phyloP scores from a whole-genome alignment of 2,113 vertebrate species.

The Myanophis thanlyinensis region DNA sequence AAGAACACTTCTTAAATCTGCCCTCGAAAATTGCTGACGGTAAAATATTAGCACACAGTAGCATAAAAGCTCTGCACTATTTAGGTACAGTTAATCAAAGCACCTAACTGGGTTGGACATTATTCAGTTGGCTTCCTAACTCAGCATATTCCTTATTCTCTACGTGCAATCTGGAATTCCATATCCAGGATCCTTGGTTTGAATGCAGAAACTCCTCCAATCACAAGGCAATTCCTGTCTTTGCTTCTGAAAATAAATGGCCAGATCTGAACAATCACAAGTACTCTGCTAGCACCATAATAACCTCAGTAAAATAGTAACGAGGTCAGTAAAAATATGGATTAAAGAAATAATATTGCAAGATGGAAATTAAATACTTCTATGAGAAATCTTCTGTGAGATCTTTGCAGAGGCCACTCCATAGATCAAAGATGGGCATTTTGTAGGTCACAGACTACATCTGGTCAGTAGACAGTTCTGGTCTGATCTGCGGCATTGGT shows the following conservation, averaged over 20 bases:
- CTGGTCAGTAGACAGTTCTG: not conserved
- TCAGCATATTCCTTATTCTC: not conserved
- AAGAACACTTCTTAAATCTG: not conserved
- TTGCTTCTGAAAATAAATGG: not conserved
- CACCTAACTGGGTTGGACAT: not conserved
- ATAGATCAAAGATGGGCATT: not conserved
- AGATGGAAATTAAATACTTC: not conserved
- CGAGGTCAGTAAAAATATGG: not conserved
- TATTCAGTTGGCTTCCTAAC: not conserved
- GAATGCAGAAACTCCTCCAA: not conserved
- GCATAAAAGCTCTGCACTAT: not conserved
- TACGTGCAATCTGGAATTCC: not conserved
- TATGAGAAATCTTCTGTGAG: not conserved
- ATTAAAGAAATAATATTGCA: not conserved
- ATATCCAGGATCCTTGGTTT: not conserved
- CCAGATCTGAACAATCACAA: not conserved
- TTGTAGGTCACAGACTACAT: not conserved
- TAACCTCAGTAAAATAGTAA: not conserved
- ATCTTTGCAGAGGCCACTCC: not conserved
- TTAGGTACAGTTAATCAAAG: not conserved
- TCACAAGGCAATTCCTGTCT: not conserved
- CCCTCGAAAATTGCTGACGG: not conserved
- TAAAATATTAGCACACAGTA: not conserved
- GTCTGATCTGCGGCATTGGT: not conserved
- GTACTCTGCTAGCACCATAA: not conserved